phyloP scores from a whole-genome alignment of 2,888 invertebrate species.

The Boloria selene region DNA sequence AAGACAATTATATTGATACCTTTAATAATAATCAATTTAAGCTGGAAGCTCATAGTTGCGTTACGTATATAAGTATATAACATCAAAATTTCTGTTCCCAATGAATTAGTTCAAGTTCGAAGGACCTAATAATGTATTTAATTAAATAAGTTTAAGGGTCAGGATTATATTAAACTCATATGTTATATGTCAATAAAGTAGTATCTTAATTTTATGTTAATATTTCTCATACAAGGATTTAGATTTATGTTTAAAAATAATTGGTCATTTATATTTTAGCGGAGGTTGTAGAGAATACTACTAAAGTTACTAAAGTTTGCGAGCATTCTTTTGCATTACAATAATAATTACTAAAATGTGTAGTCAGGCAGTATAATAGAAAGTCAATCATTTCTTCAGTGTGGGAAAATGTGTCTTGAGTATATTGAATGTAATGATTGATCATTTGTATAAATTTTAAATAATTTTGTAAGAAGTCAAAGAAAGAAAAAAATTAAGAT shows the following conservation, averaged over 20 bases:
- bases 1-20: not conserved
- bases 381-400: too few relatives aligned
- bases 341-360: too few relatives aligned
- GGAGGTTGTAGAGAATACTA: too few relatives aligned
- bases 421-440: too few relatives aligned
- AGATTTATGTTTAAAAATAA: conserved; percentile 1
- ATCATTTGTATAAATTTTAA: too few relatives aligned
- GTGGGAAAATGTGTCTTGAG: too few relatives aligned
- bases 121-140: conserved; percentile 13
- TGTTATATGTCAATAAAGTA: conserved; percentile 10
- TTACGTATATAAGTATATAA: not conserved
- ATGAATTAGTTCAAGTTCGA: conserved; percentile 13
- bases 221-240: not conserved
- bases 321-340: too few relatives aligned
- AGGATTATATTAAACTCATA: not conserved
- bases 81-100: conserved; percentile 11
- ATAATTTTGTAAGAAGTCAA: too few relatives aligned
- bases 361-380: too few relatives aligned
- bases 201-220: conserved; percentile 1
- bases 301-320: too few relatives aligned
- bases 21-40: not conserved
- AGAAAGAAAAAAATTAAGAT: too few relatives aligned
- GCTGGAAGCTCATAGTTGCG: not conserved
- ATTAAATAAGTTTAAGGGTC: conserved; percentile 17
- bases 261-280: not conserved